These are phyloP conservation scores for Liparis tanakae DNA, from an alignment of 2,797 vertebrate species.

Conservation along the genomic window DNA sequence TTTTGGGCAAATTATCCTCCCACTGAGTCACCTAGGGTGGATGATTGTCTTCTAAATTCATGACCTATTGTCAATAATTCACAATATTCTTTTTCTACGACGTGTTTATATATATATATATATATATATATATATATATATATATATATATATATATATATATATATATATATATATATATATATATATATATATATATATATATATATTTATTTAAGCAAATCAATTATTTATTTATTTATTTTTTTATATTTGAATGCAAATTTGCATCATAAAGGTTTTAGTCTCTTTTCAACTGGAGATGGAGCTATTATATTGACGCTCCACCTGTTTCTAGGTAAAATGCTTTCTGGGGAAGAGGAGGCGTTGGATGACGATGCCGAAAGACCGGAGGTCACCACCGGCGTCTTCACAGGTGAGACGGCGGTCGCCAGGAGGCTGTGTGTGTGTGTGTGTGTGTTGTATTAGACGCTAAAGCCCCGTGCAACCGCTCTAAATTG, in stretches of 20 bases:
- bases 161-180: background rate
- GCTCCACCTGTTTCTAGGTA: slow-evolving; percentile 81
- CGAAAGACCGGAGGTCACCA: slow-evolving; percentile 89
- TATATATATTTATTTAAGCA: no score
- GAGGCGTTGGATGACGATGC: slow-evolving; percentile 94
- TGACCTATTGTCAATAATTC: background rate
- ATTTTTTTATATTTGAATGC: background rate
- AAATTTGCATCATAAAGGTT: background rate
- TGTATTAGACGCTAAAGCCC: background rate
- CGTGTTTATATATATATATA: background rate
- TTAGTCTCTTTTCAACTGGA: background rate
- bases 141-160: no score
- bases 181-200: no score
- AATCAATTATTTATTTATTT: no score
- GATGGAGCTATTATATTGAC: slow-evolving; percentile 18
- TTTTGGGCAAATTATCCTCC: slow-evolving; percentile 8
- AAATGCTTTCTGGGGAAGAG: slow-evolving; percentile 91
- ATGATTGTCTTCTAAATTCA: background rate
- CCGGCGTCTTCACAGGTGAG: slow-evolving; percentile 89
- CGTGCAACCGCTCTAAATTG: background rate
- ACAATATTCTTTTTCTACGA: background rate
- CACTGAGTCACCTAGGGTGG: background rate
- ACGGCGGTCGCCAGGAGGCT: background rate
- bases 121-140: no score
- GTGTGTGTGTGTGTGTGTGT: no score